A percentile compares a stretch with the other conserved stretches of the same genome.
phyloP scores from a whole-genome alignment of 1,140 invertebrate species.

The Caenorhabditis remanei region DNA sequence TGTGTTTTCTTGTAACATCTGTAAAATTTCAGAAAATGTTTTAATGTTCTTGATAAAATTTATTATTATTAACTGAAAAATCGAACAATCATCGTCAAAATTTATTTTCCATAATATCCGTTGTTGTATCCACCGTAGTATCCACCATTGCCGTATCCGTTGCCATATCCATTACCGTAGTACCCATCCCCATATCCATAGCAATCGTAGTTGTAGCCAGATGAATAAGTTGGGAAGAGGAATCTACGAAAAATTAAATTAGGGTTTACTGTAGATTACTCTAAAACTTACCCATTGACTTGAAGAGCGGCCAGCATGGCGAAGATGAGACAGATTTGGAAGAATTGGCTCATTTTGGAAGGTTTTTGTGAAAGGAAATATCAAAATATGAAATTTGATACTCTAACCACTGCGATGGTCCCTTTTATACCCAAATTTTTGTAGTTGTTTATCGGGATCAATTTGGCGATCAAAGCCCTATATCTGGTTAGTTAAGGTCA shows the following conservation, averaged over 20 bases:
- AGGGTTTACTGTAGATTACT: background rate
- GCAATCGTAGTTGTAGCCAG: constrained; percentile 2
- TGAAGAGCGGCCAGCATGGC: background rate
- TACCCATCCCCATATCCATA: background rate
- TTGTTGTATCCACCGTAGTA: background rate
- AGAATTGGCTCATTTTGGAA: constrained; percentile 3
- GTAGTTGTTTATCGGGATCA: background rate
- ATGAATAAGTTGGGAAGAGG: constrained; percentile 14
- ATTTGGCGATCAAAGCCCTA: constrained; percentile 39
- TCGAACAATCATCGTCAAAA: background rate
- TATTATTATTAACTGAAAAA: no score
- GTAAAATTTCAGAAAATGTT: background rate
- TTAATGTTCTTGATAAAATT: background rate
- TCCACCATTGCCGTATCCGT: background rate
- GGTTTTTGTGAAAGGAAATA: background rate
- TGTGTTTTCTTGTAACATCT: no score
- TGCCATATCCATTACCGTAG: background rate
- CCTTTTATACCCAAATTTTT: background rate
- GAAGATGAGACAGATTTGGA: constrained; percentile 18
- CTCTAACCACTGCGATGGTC: no score
- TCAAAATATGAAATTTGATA: constrained; percentile 32
- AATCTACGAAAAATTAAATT: background rate
- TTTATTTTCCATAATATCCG: background rate
- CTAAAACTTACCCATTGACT: background rate
- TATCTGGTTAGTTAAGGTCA: background rate